Evolutionary conservation across 64 coral and sea anemone species (phyloP).

Genomic region (Stichodactyla helianthus): DNA sequence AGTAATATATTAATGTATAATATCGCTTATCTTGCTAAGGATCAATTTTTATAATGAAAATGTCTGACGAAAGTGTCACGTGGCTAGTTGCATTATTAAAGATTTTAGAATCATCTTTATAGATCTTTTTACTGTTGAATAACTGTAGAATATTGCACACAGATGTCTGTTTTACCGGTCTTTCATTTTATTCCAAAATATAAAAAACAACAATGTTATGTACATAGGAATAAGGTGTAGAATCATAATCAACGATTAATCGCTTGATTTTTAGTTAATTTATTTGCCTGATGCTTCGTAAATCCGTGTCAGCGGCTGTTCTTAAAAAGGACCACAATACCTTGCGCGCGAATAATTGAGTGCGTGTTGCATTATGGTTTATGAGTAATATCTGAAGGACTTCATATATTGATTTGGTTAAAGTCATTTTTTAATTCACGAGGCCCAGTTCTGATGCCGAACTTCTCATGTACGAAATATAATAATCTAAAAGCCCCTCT

Average conservation of each 20-base stretch:
- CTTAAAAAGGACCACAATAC: neutral
- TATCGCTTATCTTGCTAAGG: neutral
- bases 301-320: neutral
- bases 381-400: neutral
- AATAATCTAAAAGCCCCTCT: no score
- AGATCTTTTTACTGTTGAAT: neutral
- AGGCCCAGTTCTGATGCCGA: neutral
- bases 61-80: neutral
- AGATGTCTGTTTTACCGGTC: neutral
- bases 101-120: neutral
- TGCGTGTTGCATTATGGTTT: neutral
- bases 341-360: neutral
- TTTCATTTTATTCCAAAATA: conserved; percentile 1
- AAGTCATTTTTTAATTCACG: neutral
- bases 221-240: neutral
- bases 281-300: neutral
- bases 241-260: neutral
- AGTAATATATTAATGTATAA: no score
- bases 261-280: conserved; percentile 2
- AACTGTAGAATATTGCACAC: neutral
- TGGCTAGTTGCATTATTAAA: neutral
- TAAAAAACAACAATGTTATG: neutral
- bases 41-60: neutral
- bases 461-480: neutral
- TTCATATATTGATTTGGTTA: neutral